Evolutionary conservation across 92 coral and sea anemone genomes (phyloP), one percentile per base, ranked within the genome.

Genomic region (Pocillopora meandrina): DNA sequence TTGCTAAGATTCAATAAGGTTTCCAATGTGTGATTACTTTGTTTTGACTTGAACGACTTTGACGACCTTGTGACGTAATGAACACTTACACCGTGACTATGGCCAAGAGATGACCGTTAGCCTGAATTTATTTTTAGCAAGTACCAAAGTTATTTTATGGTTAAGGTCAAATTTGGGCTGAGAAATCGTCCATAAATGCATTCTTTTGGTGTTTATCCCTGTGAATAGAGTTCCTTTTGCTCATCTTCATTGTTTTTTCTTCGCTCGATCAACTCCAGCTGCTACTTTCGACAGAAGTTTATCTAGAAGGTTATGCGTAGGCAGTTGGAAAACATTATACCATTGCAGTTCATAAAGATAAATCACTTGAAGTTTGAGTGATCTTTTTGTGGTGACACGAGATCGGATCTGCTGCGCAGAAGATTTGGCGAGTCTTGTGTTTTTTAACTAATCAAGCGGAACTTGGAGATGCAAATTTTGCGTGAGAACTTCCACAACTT

Each of bases 401-500:
- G 52, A 42, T 42, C 52, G 4, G 5, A 42, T 42, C 52, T 42
- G 52, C 8, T 42, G 52, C 8, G 52, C 52, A 42, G 52, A 20
- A 9, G n/a, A 10, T 65, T 81, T 75, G 58, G 19, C 52, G 57
- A 4, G 42, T 34, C 77, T 81, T 71, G 55, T 58, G 0, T 20
- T 36, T 13, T 49, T 34, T 55, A 66, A 47, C 42, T 56, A 81
- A 10, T 60, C 69, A 81, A 70, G 85, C 77, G 78, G 19, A 71
- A 57, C 85, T 13, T 70, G 20, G 14, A 59, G 56, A 58, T 83
- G 86, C 73, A 73, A 83, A 83, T 83, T 83, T 82, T 74, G 63
- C 86, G 80, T 83, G 86, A 83, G 86, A 83, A 83, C 17, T 83
- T 83, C 86, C 80, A 82, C 26, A 56, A 7, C 26, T 58, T 49